Evolutionary conservation across 1,140 invertebrate genomes (phyloP).

Genomic region (Calliphora vicina): DNA sequence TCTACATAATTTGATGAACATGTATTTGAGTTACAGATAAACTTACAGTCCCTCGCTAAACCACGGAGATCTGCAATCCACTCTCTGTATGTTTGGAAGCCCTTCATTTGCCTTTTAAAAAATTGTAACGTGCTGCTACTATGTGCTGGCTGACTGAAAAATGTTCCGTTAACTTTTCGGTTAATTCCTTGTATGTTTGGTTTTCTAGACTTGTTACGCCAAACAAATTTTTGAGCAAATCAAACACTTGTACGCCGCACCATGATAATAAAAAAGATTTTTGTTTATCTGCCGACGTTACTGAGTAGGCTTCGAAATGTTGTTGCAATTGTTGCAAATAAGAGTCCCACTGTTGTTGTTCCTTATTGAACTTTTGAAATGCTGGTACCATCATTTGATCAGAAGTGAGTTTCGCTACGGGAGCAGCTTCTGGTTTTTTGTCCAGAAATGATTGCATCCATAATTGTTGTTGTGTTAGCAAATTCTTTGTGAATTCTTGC

Average conservation of each 20-base stretch:
- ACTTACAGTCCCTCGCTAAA: conserved; percentile 39
- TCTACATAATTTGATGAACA: conserved; percentile 34
- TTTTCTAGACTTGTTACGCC: conserved; percentile 13
- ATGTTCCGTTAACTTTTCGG: conserved; percentile 34
- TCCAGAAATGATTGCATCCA: conserved; percentile 2
- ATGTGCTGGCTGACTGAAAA: conserved; percentile 21
- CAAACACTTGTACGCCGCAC: conserved; percentile 35
- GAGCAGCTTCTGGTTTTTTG: too few relatives aligned
- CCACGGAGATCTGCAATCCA: conserved; percentile 38
- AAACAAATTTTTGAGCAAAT: conserved; percentile 35
- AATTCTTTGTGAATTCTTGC: conserved; percentile 5
- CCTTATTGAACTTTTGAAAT: background rate
- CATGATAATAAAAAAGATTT: conserved; percentile 36
- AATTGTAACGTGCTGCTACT: conserved; percentile 34
- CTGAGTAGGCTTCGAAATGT: conserved; percentile 17
- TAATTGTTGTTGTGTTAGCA: background rate
- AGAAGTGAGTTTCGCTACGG: background rate
- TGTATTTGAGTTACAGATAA: conserved; percentile 26
- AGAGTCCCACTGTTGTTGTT: conserved; percentile 25
- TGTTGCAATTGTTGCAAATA: conserved; percentile 32
- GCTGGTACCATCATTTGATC: conserved; percentile 15
- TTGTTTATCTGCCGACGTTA: background rate
- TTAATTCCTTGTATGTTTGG: conserved; percentile 33
- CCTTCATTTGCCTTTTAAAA: conserved; percentile 37
- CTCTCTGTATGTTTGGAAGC: conserved; percentile 39